phyloP scores from a whole-genome alignment of 2,797 vertebrate genomes.

The Squalus acanthias region DNA sequence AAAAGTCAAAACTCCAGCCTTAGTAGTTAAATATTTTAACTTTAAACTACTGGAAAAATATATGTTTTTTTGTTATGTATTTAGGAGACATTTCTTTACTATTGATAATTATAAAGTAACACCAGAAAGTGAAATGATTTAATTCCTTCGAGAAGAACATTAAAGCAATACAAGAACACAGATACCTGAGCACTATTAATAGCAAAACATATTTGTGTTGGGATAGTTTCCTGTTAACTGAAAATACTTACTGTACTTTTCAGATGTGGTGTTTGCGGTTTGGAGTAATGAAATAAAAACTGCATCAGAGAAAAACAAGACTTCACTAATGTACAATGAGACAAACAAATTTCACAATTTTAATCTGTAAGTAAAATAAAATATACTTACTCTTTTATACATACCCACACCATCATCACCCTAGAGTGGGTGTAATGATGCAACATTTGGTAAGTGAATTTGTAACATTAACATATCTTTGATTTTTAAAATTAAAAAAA shows the following conservation, averaged over 20 bases:
- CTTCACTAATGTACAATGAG: background rate
- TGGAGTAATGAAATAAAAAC: slow-evolving; percentile 55
- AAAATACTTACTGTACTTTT: slow-evolving; percentile 48
- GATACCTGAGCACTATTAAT: slow-evolving; percentile 22
- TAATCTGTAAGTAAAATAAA: background rate
- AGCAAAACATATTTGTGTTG: background rate
- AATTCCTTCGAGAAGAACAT: background rate
- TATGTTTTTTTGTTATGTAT: background rate
- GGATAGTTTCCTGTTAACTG: background rate
- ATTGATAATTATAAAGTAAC: background rate
- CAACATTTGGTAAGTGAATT: background rate
- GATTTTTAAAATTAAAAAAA: background rate
- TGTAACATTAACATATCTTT: background rate
- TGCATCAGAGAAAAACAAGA: slow-evolving; percentile 40
- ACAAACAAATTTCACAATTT: background rate
- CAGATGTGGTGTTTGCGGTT: slow-evolving; percentile 45
- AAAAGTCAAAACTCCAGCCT: background rate
- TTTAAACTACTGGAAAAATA: background rate
- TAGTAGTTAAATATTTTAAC: background rate
- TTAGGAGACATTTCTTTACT: background rate
- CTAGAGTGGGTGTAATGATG: slow-evolving; percentile 44
- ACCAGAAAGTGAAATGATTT: background rate
- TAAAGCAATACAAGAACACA: background rate
- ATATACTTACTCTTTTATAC: slow-evolving; percentile 50
- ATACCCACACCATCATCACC: slow-evolving; percentile 43